These are phyloP conservation scores for Tolypeutes matacus DNA, from an alignment of 2,797 vertebrate genomes.

Conservation along the genomic window DNA sequence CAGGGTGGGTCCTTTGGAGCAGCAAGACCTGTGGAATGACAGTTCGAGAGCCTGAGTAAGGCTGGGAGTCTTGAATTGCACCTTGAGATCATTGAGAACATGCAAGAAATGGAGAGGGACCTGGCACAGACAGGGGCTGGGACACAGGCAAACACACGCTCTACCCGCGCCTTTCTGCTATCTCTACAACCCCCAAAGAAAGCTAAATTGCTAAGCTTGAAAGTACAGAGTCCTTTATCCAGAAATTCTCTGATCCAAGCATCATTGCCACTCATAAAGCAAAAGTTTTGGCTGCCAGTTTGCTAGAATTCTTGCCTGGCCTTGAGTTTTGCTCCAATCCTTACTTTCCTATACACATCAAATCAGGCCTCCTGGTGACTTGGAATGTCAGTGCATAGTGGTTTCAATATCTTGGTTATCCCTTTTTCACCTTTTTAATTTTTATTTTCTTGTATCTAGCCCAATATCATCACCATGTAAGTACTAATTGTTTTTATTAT, in stretches of 20 bases:
- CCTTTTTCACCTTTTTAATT: conserved; percentile 14
- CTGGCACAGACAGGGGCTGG: background rate
- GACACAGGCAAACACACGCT: background rate
- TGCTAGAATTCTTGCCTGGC: conserved; percentile 32
- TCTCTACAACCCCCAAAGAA: background rate
- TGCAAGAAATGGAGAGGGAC: background rate
- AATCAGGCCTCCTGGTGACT: background rate
- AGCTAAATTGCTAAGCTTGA: background rate
- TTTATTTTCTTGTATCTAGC: conserved; percentile 1
- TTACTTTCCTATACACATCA: background rate
- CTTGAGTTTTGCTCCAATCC: background rate
- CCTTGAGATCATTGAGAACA: background rate
- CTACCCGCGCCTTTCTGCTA: rapidly evolving
- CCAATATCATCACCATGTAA: background rate
- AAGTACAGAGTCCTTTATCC: background rate
- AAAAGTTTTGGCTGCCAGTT: conserved; percentile 38
- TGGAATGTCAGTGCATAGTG: background rate
- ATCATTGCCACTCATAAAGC: background rate
- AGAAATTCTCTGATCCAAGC: conserved; percentile 20
- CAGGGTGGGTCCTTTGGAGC: background rate
- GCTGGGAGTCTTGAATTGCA: background rate
- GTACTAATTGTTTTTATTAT: background rate
- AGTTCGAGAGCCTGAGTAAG: background rate
- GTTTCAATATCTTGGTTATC: conserved; percentile 21
- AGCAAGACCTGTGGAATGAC: background rate